A percentile compares a stretch with the other conserved stretches of the same genome.
Evolutionary conservation across 2,888 invertebrate species (phyloP).

Genomic region (Lycaena phlaeas): DNA sequence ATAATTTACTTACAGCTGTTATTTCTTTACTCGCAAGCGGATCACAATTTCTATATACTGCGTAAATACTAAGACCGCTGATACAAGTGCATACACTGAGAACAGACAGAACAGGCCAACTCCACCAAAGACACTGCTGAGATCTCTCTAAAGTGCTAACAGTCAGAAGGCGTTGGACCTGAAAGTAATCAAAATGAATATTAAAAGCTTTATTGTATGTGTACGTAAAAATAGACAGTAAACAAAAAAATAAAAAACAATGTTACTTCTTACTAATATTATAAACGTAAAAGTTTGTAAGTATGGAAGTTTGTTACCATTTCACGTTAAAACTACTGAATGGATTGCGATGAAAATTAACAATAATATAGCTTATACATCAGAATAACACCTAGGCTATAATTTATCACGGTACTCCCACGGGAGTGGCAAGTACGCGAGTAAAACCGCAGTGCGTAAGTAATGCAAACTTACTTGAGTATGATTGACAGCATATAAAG

Average conservation of each 20-base stretch:
- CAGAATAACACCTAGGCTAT: no score
- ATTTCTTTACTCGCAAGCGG: constrained; percentile 78
- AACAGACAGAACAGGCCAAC: constrained; percentile 83
- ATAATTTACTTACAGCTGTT: constrained; percentile 46
- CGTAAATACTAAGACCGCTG: constrained; percentile 88
- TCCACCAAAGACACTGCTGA: constrained; percentile 83
- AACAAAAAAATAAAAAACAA: background rate
- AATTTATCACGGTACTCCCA: no score
- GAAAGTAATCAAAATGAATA: constrained; percentile 7
- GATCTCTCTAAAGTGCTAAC: constrained; percentile 80
- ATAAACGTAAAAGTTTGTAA: no score
- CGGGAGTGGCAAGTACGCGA: no score
- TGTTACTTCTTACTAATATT: no score
- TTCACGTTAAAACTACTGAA: no score
- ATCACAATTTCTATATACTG: constrained; percentile 87
- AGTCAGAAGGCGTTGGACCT: constrained; percentile 81
- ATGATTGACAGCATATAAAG: constrained; percentile 91
- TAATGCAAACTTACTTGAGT: constrained; percentile 77
- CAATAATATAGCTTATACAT: no score
- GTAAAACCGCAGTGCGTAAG: no score
- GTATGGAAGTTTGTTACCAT: no score
- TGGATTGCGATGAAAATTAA: no score
- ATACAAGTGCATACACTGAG: constrained; percentile 83
- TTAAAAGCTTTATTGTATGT: background rate
- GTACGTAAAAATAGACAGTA: no score